phyloP scores from a whole-genome alignment of 2,888 invertebrate species.

The Metalampra italica region DNA sequence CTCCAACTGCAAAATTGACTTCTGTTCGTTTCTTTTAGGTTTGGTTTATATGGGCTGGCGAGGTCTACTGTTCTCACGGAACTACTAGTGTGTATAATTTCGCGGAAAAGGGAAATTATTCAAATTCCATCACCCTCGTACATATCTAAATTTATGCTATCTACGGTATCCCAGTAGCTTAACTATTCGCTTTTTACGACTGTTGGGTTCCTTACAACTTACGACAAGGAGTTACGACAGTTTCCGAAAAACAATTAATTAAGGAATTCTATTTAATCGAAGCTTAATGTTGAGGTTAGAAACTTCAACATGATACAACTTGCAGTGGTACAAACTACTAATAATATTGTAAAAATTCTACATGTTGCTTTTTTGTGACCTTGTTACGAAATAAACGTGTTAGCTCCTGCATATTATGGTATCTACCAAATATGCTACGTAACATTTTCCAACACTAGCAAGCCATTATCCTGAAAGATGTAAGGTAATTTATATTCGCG shows the following conservation, averaged over 20 bases:
- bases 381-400: too few relatives aligned
- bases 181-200: background rate
- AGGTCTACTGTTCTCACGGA: too few relatives aligned
- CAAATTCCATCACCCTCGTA: background rate
- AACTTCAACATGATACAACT: too few relatives aligned
- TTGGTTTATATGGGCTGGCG: too few relatives aligned
- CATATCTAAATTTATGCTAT: constrained; percentile 2
- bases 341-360: too few relatives aligned
- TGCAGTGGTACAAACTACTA: too few relatives aligned
- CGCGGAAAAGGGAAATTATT: background rate
- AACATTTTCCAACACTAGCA: background rate
- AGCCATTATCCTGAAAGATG: constrained; percentile 1
- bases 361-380: too few relatives aligned
- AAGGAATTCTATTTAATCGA: background rate
- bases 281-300: background rate
- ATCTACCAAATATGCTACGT: background rate
- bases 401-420: background rate
- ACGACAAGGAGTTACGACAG: background rate
- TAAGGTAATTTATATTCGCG: constrained; percentile 1
- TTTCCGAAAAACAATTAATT: background rate
- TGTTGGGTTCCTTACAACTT: background rate
- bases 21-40: too few relatives aligned
- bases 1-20: too few relatives aligned
- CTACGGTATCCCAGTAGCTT: background rate
- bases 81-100: background rate